These are phyloP conservation scores for Monodelphis domestica DNA, from an alignment of 2,797 vertebrate genomes.

Conservation along the genomic window DNA sequence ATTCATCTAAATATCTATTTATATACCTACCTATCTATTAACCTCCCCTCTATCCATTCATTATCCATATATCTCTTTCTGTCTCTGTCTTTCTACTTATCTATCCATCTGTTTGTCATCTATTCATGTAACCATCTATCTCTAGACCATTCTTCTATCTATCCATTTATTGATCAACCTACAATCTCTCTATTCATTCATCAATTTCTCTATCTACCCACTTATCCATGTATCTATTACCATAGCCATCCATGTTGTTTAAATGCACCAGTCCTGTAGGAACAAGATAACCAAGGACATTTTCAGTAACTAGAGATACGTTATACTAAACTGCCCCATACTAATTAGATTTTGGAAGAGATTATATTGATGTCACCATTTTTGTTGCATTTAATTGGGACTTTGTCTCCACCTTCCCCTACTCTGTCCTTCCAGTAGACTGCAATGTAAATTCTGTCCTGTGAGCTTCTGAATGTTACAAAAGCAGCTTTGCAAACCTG, in stretches of 20 bases:
- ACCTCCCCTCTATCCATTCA: too few relatives aligned
- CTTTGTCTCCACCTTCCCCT: background rate
- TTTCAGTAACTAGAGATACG: background rate
- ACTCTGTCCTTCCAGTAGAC: background rate
- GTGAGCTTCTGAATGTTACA: conserved; percentile 42
- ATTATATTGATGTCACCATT: background rate
- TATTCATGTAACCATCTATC: too few relatives aligned
- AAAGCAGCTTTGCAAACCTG: conserved; percentile 39
- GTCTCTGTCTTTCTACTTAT: too few relatives aligned
- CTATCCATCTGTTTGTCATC: too few relatives aligned
- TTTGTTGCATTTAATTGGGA: background rate
- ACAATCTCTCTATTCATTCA: too few relatives aligned
- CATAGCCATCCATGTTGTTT: background rate
- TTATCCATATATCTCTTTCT: background rate
- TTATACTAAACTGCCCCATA: background rate
- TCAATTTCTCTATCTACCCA: too few relatives aligned
- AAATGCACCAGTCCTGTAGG: background rate
- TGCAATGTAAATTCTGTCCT: conserved; percentile 18
- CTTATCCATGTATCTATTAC: background rate
- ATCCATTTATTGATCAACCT: too few relatives aligned
- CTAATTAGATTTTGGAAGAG: background rate
- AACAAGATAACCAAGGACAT: conserved; percentile 13
- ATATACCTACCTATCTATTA: background rate
- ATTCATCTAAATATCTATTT: too few relatives aligned
- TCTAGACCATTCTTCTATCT: too few relatives aligned